A percentile compares a stretch with the other conserved stretches of the same genome.
Conservation (phyloP, 2,888 invertebrate species). For the Drosophila mimetica region DNA sequence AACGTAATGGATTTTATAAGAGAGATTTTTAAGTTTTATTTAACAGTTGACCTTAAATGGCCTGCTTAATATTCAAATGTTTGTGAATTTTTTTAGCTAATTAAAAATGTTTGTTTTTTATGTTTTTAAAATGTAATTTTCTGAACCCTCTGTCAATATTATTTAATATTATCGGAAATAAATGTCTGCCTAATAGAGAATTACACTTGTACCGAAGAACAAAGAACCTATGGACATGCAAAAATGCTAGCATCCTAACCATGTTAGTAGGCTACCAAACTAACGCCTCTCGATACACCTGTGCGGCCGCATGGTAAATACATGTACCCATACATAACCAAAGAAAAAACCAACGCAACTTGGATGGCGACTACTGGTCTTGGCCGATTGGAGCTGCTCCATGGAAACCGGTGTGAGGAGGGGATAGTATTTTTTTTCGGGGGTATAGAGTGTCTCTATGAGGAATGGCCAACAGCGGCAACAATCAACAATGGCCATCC, state of each 20-base stretch:
- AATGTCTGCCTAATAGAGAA: conserved; percentile 13
- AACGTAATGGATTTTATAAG: too few species aligned
- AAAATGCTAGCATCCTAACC: conserved; percentile 34
- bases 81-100: too few species aligned
- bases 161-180: conserved; percentile 5
- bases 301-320: conserved; percentile 17
- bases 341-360: conserved; percentile 20
- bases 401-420: conserved; percentile 20
- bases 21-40: too few species aligned
- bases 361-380: conserved; percentile 54
- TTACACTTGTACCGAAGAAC: not conserved
- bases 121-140: too few species aligned
- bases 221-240: conserved; percentile 16
- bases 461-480: conserved; percentile 32
- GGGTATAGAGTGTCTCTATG: conserved; percentile 28
- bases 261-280: conserved; percentile 45
- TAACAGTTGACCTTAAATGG: too few species aligned
- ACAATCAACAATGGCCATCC: conserved; percentile 51
- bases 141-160: too few species aligned
- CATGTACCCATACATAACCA: not conserved
- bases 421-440: conserved; percentile 2
- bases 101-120: too few species aligned
- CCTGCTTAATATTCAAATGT: too few species aligned
- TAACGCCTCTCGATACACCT: conserved; percentile 44
- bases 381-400: conserved; percentile 16